Base-by-base conservation (phyloP, 2,113 vertebrate genomes). In the Ascaphus truei region DNA sequence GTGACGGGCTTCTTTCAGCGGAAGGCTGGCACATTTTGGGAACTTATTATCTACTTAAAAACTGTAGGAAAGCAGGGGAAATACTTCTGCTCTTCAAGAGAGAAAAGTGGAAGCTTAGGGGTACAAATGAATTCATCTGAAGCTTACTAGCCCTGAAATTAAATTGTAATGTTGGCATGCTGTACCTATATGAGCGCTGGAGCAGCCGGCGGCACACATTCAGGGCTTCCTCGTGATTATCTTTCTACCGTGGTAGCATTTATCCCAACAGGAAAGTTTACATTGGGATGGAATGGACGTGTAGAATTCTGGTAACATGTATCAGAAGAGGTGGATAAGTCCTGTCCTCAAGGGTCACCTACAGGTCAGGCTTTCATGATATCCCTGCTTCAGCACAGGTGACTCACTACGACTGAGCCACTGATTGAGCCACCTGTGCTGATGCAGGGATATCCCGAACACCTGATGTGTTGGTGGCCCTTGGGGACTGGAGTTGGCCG, bases 41-140 rank as follows among this genome's bases (percentile, higher is more conserved):
- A 77, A 87, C 89, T 91, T 91, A 92, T 89, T 91, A 86, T 89
- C 84, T 88, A 81, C 83, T 88, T 87, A 85, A 81, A 90, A 89
- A 87, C 81, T 85, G 86, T 85, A 88, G 86, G 89, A 90, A 89
- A 86, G 85, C 86, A 86, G 84, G 83, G 84, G 52, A 89, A 87
- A 89, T 88, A 83, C 85, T 83, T 81, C 77, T 75, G 80, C 83
- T 88, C 90, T 77, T 82, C 83, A 83, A 83, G 76, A 84, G 81
- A 79, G 77, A 77, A 79, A 84, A 78, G 81, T 76, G 73, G 80
- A 73, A 63, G 83, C 82, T 86, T 82, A 61, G 45, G 57, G 67
- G 67, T 58, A 61, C 67, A 71, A 71, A 71, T 61, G 61, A 30
- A 71, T 61, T 71, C 45, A 71, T 60, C 33, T 61, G 52, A 68